Conservation (phyloP, 2,888 invertebrate species). For the Amblyjoppa fuscipennis region DNA sequence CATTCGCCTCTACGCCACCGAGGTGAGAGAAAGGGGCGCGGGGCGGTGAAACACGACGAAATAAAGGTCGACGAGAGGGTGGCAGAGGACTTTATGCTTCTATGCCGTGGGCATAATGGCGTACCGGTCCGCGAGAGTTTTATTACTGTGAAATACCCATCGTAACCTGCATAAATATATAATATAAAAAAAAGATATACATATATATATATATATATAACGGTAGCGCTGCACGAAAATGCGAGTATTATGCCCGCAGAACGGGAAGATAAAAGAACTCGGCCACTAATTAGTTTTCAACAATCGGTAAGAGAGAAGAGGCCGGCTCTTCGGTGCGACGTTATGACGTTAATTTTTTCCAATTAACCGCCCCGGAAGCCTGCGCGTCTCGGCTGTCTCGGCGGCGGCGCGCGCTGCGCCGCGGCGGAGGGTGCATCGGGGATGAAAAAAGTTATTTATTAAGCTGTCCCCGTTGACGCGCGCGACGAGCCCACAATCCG, state of each 20-base stretch:
- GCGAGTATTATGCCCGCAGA: slow-evolving; percentile 69
- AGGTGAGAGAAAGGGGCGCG: slow-evolving; percentile 36
- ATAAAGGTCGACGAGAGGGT: slow-evolving; percentile 67
- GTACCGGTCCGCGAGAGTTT: slow-evolving; percentile 27
- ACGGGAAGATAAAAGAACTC: slow-evolving; percentile 59
- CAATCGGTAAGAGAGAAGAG: slow-evolving; percentile 73
- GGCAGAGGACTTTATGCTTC: slow-evolving; percentile 48
- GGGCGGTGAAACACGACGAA: slow-evolving; percentile 49
- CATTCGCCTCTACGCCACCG: slow-evolving; percentile 54
- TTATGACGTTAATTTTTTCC: slow-evolving; percentile 79
- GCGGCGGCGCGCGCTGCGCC: neutral
- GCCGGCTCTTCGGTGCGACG: slow-evolving; percentile 13
- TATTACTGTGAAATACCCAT: slow-evolving; percentile 11
- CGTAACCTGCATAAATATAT: slow-evolving; percentile 8
- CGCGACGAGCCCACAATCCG: slow-evolving; percentile 27
- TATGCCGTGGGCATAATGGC: slow-evolving; percentile 50
- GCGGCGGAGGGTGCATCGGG: slow-evolving; percentile 48
- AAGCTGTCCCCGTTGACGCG: slow-evolving; percentile 57
- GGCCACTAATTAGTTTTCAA: slow-evolving; percentile 81
- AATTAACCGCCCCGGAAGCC: slow-evolving; percentile 76
- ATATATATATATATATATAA: neutral
- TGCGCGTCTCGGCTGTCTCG: slow-evolving; percentile 49
- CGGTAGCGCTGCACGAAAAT: slow-evolving; percentile 72
- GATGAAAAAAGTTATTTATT: slow-evolving; percentile 59
- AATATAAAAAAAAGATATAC: slow-evolving; percentile 2